These are phyloP conservation scores for Mustela lutreola DNA, from an alignment of 2,113 vertebrate genomes.

Conservation along the genomic window DNA sequence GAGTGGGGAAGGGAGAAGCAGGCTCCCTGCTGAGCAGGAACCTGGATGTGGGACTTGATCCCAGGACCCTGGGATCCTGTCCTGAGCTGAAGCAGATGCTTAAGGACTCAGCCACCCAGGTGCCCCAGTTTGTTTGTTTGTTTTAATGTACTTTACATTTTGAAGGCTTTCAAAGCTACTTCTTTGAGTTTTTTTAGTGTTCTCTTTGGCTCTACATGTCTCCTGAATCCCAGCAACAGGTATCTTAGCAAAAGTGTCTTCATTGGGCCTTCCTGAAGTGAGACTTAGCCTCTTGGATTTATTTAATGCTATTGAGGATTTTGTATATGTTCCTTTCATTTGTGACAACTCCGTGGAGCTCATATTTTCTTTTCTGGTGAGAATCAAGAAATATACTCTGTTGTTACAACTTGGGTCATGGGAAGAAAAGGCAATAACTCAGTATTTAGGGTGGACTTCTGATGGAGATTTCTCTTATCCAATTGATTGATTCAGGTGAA, in stretches of 20 bases:
- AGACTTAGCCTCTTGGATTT: background rate
- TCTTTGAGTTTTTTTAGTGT: background rate
- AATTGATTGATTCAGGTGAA: background rate
- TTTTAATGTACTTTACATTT: background rate
- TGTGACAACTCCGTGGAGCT: background rate
- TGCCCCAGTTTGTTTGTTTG: background rate
- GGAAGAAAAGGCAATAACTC: background rate
- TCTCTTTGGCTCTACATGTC: background rate
- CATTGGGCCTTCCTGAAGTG: background rate
- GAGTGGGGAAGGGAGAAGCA: too few species aligned
- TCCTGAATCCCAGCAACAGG: background rate
- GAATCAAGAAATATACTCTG: background rate
- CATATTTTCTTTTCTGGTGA: background rate
- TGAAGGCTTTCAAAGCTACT: background rate
- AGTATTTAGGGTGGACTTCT: background rate
- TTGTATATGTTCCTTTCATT: constrained; percentile 2
- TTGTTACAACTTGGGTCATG: background rate
- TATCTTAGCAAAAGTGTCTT: background rate
- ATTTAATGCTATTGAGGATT: background rate
- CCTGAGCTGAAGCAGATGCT: too few species aligned
- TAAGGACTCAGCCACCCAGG: too few species aligned
- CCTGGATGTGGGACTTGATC: too few species aligned
- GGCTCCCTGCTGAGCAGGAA: too few species aligned
- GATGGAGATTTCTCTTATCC: background rate
- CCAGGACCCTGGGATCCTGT: too few species aligned